Evolutionary conservation across 2,888 invertebrate genomes (phyloP).

Genomic region (Pyrrhia umbra): DNA sequence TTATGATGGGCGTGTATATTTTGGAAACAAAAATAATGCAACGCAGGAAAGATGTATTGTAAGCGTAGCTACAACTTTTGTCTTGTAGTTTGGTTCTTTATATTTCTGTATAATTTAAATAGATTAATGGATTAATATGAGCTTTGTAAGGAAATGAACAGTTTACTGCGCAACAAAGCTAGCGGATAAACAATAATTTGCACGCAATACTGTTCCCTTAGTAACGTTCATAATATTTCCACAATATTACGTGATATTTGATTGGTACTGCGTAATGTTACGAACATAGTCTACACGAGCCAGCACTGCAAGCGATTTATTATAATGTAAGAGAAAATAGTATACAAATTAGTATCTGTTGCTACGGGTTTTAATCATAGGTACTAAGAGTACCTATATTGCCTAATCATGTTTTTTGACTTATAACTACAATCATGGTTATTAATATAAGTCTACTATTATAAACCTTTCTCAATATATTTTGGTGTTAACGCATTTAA

Average conservation of each 20-base stretch:
- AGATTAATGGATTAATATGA: background rate
- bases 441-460: constrained; percentile 14
- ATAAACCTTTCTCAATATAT: constrained; percentile 1
- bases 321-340: background rate
- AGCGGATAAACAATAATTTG: background rate
- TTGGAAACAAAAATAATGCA: too few species aligned
- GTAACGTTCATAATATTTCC: constrained; percentile 16
- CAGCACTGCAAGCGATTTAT: background rate
- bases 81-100: too few species aligned
- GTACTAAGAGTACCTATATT: too few species aligned
- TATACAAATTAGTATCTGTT: background rate
- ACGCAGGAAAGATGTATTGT: too few species aligned
- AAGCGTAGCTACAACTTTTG: too few species aligned
- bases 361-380: background rate
- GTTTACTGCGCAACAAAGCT: background rate
- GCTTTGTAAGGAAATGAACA: constrained; percentile 1
- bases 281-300: background rate
- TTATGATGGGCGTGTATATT: too few species aligned
- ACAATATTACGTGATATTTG: constrained; percentile 13
- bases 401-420: constrained; percentile 6
- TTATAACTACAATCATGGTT: background rate
- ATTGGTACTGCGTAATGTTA: constrained; percentile 5
- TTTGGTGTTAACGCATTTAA: constrained; percentile 10
- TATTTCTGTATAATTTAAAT: too few species aligned
- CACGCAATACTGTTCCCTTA: constrained; percentile 2